Conservation (phyloP, 2,113 vertebrate species). For the Sorex fumeus region DNA sequence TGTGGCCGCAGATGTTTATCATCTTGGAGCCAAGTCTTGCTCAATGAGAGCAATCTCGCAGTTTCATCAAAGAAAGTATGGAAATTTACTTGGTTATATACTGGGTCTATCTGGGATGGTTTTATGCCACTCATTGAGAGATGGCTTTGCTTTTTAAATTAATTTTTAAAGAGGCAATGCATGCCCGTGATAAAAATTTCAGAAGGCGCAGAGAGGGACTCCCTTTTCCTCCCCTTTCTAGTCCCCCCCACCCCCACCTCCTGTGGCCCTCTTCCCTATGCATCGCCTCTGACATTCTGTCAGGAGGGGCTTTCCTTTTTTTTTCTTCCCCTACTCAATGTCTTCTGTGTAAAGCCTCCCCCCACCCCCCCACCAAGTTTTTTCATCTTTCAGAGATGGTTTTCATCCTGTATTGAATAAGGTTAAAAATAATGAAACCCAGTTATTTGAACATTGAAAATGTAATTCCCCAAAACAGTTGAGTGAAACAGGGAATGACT, state of each 20-base stretch:
- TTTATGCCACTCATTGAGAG: constrained; percentile 66
- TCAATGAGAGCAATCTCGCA: constrained; percentile 29
- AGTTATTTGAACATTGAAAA: constrained; percentile 56
- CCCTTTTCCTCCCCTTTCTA: neutral
- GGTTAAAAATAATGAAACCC: constrained; percentile 59
- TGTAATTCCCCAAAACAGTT: constrained; percentile 22
- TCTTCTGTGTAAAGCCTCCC: constrained; percentile 9
- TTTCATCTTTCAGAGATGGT: constrained; percentile 37
- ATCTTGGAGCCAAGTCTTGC: constrained; percentile 32
- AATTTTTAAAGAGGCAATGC: constrained; percentile 70
- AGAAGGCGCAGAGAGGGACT: constrained; percentile 17
- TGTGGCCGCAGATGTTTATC: constrained; percentile 37
- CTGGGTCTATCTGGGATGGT: constrained; percentile 31
- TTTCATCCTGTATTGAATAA: constrained; percentile 20
- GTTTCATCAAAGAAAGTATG: constrained; percentile 55
- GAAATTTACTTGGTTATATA: constrained; percentile 48
- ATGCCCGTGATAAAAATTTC: constrained; percentile 67
- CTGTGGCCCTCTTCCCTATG: too few species aligned
- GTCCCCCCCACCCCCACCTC: too few species aligned
- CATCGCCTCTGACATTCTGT: too few species aligned
- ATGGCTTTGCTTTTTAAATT: constrained; percentile 61
- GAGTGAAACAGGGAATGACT: constrained; percentile 25
- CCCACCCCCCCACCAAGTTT: neutral
- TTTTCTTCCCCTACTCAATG: neutral
- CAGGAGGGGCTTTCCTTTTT: too few species aligned